Percentiles rank a stretch among this genome's conserved stretches.
Conservation (phyloP, 37 sponge, comb jelly and placozoan genomes). For the Lycopodina hypogea region DNA sequence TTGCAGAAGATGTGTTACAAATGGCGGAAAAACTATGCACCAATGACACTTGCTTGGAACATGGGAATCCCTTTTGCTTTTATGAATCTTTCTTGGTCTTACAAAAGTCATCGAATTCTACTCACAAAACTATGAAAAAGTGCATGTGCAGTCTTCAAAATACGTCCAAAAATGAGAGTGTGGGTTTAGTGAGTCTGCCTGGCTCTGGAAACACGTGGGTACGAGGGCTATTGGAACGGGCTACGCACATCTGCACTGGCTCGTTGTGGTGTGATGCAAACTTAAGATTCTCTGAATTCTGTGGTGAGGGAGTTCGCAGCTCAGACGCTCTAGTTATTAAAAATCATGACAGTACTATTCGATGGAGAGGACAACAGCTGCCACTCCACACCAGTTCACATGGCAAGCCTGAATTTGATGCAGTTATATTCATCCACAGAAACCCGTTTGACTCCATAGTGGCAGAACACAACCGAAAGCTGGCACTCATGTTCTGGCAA, state of each 20-base stretch:
- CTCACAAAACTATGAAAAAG: not conserved
- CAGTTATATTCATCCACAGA: conserved; percentile 28
- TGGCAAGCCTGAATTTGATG: conserved; percentile 19
- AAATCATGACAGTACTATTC: conserved; percentile 26
- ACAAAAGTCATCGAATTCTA: not conserved
- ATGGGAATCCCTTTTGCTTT: not conserved
- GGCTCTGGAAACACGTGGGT: conserved; percentile 67
- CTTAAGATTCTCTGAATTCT: conserved; percentile 6
- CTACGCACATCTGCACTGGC: conserved; percentile 51
- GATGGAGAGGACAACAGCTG: conserved; percentile 12
- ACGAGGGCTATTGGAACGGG: conserved; percentile 34
- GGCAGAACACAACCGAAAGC: conserved; percentile 22
- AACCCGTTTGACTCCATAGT: conserved; percentile 26
- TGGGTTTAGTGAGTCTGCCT: conserved; percentile 39
- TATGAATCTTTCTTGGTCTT: not conserved
- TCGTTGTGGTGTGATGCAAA: conserved; percentile 44
- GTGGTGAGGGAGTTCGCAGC: conserved; percentile 34
- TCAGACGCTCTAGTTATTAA: conserved; percentile 23
- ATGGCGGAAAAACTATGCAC: not conserved
- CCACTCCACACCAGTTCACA: not conserved
- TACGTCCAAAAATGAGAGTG: not conserved
- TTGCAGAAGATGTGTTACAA: not conserved
- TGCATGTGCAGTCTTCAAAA: conserved; percentile 5
- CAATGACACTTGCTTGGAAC: not conserved
- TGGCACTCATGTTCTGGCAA: not conserved